These are phyloP conservation scores for Sporophila hypoxantha DNA, from an alignment of 2,113 vertebrate genomes.

Conservation along the genomic window DNA sequence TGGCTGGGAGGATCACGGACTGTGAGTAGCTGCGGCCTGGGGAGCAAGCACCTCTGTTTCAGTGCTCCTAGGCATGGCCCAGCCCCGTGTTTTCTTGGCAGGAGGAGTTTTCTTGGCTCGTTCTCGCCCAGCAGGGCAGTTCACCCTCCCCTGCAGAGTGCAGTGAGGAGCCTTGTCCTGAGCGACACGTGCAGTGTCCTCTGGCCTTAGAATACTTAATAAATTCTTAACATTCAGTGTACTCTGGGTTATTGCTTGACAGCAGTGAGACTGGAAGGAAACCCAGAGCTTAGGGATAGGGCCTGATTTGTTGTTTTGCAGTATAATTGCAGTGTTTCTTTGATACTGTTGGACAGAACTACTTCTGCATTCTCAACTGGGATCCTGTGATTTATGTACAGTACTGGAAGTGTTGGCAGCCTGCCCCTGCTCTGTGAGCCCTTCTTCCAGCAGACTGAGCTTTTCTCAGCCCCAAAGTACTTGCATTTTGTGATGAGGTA, in stretches of 20 bases:
- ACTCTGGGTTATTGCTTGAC: background rate
- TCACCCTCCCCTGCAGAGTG: background rate
- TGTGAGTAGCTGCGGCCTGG: slow-evolving; percentile 69
- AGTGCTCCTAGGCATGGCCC: background rate
- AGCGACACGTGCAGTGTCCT: background rate
- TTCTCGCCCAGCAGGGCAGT: background rate
- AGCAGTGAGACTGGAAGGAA: background rate
- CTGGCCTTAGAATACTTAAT: background rate
- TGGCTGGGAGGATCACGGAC: slow-evolving; percentile 84
- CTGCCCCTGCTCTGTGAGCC: background rate
- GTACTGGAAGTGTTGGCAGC: background rate
- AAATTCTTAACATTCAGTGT: background rate
- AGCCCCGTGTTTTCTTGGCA: background rate
- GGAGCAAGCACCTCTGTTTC: background rate
- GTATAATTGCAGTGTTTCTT: background rate
- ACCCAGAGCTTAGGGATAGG: background rate
- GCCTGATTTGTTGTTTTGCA: background rate
- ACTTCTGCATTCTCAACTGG: background rate
- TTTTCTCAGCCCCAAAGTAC: background rate
- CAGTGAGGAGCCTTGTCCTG: background rate
- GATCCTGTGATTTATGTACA: background rate
- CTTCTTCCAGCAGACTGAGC: background rate
- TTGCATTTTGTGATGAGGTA: background rate
- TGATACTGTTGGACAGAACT: background rate
- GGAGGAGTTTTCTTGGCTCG: background rate